Evolutionary conservation across 2,113 vertebrate genomes (phyloP).

Genomic region (Heterochromis multidens): DNA sequence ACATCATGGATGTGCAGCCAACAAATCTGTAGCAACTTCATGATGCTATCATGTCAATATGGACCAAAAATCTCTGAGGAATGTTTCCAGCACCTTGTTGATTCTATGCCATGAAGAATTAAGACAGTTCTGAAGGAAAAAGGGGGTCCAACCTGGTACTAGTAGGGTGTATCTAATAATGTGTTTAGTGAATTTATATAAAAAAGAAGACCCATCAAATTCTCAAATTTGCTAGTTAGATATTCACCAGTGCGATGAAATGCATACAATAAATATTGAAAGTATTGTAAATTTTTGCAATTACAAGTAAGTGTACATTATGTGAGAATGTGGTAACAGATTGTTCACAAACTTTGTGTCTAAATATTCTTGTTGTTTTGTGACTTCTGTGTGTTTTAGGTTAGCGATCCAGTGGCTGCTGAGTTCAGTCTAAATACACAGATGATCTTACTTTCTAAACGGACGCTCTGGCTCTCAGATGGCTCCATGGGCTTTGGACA

Average conservation of each 20-base stretch:
- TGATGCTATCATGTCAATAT: not conserved
- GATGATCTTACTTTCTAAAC: slow-evolving; percentile 92
- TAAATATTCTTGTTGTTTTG: not conserved
- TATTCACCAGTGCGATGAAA: not conserved
- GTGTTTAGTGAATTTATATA: not conserved
- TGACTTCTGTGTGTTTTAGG: slow-evolving; percentile 65
- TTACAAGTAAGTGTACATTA: not conserved
- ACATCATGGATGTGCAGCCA: not conserved
- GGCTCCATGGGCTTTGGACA: slow-evolving; percentile 94
- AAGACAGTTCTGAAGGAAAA: not conserved
- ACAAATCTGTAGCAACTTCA: not conserved
- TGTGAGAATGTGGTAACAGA: not conserved
- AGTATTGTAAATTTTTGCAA: no score
- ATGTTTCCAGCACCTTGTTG: not conserved
- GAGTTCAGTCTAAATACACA: slow-evolving; percentile 96
- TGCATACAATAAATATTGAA: not conserved
- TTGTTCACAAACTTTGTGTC: not conserved
- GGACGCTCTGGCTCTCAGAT: slow-evolving; percentile 89
- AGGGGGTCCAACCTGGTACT: not conserved
- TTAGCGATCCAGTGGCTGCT: slow-evolving; percentile 92
- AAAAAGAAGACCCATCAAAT: not conserved
- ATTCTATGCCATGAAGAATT: not conserved
- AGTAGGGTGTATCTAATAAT: not conserved
- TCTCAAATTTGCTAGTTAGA: fast-evolving
- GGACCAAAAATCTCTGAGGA: not conserved